Conservation (phyloP, 2,113 vertebrate genomes). For the Potamarius usumacintae region DNA sequence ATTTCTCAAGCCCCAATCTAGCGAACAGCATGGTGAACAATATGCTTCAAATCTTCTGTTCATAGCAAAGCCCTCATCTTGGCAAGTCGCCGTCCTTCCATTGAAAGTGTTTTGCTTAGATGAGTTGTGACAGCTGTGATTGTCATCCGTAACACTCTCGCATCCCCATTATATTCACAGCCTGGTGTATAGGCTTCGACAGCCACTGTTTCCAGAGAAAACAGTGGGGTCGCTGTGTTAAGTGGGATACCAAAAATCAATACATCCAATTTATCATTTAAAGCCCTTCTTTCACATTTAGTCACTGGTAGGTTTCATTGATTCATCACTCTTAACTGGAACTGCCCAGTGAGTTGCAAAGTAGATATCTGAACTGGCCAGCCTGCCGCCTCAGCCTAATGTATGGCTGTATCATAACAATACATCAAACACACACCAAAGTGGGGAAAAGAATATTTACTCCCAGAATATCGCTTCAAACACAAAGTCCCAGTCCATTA, state of each 20-base stretch:
- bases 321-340: slow-evolving; percentile 54
- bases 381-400: slow-evolving; percentile 7
- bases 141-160: slow-evolving; percentile 7
- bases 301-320: slow-evolving; percentile 59
- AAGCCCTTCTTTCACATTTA: slow-evolving; percentile 60
- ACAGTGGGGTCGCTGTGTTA: slow-evolving; percentile 35
- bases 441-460: slow-evolving; percentile 20
- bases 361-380: slow-evolving; percentile 27
- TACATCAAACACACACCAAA: not conserved
- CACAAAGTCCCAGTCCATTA: slow-evolving; percentile 26
- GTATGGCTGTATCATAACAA: slow-evolving; percentile 29
- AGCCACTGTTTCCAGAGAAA: slow-evolving; percentile 21
- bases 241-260: slow-evolving; percentile 61
- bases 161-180: slow-evolving; percentile 32
- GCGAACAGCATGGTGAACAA: not conserved
- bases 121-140: slow-evolving; percentile 29
- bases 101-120: slow-evolving; percentile 28
- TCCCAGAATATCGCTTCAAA: not conserved
- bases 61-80: slow-evolving; percentile 15
- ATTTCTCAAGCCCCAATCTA: slow-evolving; percentile 25
- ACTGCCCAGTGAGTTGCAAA: slow-evolving; percentile 41
- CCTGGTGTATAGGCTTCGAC: slow-evolving; percentile 32
- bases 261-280: slow-evolving; percentile 67
- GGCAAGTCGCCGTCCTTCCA: slow-evolving; percentile 8
- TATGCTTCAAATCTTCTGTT: slow-evolving; percentile 23